Evolutionary conservation across 1,140 invertebrate genomes (phyloP).

Genomic region (Charaxes varanes): DNA sequence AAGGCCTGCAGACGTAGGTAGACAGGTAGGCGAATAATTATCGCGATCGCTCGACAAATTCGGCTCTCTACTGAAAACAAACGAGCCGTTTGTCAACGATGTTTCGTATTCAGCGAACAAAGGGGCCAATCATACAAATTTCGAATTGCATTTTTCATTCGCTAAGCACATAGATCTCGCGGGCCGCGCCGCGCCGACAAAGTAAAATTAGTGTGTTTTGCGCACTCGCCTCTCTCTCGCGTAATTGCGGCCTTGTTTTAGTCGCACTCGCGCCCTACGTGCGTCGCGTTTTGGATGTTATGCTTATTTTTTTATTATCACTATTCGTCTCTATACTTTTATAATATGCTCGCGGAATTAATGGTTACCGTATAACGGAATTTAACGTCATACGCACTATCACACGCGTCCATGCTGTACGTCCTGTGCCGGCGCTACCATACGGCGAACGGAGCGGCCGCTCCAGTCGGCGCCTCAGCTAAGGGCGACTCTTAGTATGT

Average conservation of each 20-base stretch:
- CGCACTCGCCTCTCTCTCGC: conserved; percentile 17
- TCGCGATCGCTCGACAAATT: conserved; percentile 15
- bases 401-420: no score
- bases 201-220: conserved; percentile 33
- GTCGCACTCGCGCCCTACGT: conserved; percentile 17
- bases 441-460: no score
- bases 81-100: conserved; percentile 14
- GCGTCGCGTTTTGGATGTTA: conserved; percentile 18
- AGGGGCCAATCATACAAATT: conserved; percentile 33
- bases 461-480: no score
- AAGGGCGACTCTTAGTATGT: no score
- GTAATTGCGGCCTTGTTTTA: conserved; percentile 29
- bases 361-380: no score
- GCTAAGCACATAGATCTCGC: conserved; percentile 25
- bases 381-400: no score
- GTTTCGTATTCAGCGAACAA: conserved; percentile 26
- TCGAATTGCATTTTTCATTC: conserved; percentile 31
- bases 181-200: conserved; percentile 13
- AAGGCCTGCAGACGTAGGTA: not conserved
- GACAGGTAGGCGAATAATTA: conserved; percentile 12
- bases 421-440: no score
- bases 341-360: no score
- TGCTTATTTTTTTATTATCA: no score
- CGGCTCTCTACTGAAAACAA: conserved; percentile 13
- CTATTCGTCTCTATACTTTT: no score